Conservation (phyloP, 2,113 vertebrate species). For the Nematolebias whitei region DNA sequence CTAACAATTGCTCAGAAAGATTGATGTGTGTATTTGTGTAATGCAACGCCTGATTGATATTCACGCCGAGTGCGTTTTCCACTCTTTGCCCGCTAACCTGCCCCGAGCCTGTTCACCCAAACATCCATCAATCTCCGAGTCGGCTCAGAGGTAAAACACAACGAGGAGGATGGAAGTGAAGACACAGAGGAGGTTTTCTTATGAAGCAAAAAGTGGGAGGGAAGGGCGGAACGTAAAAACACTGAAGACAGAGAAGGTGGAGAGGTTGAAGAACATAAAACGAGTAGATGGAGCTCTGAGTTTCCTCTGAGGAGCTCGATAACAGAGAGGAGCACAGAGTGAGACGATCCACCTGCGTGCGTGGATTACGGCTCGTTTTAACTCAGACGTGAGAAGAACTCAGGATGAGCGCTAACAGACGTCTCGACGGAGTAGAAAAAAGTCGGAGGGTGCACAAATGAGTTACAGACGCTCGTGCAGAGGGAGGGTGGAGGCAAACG, state of each 20-base stretch:
- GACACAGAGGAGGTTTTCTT: conserved; percentile 11
- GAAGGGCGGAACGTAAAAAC: conserved; percentile 9
- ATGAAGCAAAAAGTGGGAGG: conserved; percentile 1
- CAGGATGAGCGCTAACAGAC: conserved; percentile 23
- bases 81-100: conserved; percentile 43
- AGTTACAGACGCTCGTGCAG: conserved; percentile 5
- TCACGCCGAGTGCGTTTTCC: conserved; percentile 44
- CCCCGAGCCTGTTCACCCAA: conserved; percentile 38
- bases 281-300: conserved; percentile 26
- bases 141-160: conserved; percentile 40
- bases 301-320: conserved; percentile 31
- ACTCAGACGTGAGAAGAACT: conserved; percentile 24
- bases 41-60: conserved; percentile 54
- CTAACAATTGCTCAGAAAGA: neutral
- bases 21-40: conserved; percentile 3
- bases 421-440: conserved; percentile 9
- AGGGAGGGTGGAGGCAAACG: neutral
- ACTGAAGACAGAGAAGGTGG: conserved; percentile 10
- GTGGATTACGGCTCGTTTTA: conserved; percentile 33
- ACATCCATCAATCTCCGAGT: conserved; percentile 60
- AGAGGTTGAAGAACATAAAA: conserved; percentile 18
- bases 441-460: conserved; percentile 1
- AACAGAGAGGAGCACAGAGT: conserved; percentile 25
- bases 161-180: conserved; percentile 4
- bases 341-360: conserved; percentile 53